Base-by-base conservation (phyloP, 2,888 invertebrate genomes). In the Melieria crassipennis region DNA sequence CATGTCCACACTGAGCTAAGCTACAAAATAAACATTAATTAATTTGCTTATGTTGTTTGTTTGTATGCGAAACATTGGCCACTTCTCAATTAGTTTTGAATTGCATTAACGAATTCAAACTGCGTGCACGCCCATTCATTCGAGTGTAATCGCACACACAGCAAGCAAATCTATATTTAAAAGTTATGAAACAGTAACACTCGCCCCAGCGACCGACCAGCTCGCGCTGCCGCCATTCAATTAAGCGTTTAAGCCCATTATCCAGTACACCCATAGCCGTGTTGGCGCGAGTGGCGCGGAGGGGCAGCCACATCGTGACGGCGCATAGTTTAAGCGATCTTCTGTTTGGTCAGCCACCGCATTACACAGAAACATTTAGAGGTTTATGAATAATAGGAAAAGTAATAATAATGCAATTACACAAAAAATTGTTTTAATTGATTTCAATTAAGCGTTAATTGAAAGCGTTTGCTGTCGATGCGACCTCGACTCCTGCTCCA, bases 371-470 rank as follows among this genome's bases (percentile, higher is more conserved):
- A 30, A 30, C 30, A 30, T 30, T 30, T 30, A 30, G 30, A 30
- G 1, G 30, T 30, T 30, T 30, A 30, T 30, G 30, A 30, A 30
- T 30, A 67, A 61, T 67, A 48, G 60, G 61, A 67, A 61, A 58
- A 67, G 67, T 61, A 67, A 67, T 67, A 67, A 67, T 86, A 86
- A 86, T 84, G 82, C 83, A 83, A 86, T 87, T 87, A 85, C 82
- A 81, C 81, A 82, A 81, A 86, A 85, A 86, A 83, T 84, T 86
- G 84, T 83, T 86, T 87, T 86, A 87, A 86, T 87, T 85, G 84
- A 83, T 84, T 84, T 85, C 83, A 86, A 86, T 86, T 86, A 86
- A 84, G 82, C 83, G 80, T 85, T 85, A 84, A 85, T 85, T 86
- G 82, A 86, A 80, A 82, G 79, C 64, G 58, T 65, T 58, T 64